Evolutionary conservation across 2,888 invertebrate genomes (phyloP), one percentile per base, ranked within the genome.

Genomic region (Zygogramma bicolorata): DNA sequence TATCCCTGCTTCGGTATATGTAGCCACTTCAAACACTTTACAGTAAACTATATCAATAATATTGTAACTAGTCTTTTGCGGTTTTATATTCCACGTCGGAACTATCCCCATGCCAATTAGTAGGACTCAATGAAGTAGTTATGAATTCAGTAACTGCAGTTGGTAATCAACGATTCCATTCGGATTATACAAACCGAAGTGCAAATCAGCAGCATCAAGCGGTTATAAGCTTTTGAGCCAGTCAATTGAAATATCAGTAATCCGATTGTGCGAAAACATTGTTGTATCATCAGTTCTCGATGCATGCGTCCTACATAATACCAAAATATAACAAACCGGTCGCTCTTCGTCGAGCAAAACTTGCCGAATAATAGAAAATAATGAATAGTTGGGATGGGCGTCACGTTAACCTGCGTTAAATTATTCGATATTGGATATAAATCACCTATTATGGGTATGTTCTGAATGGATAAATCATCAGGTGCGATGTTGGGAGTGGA

Each of bases 321-420:
- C 27, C 53, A 53, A 53, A 53, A 53, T 53, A 25, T 27, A 27
- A 53, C 53, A 25, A 27, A 27, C 22, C 15, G 25, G 27, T 2
- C 6, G 27, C 53, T 27, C n/a, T 38, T 63, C 61, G 59, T 60
- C 53, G 65, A 61, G 65, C 60, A 59, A 58, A 59, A 70, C 67
- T 60, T 60, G 67, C 29, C 67, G 31, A 59, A 65, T 65, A 70
- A 70, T 65, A 58, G 70, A 57, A 49, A 25, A 59, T 46, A 65
- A 65, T 70, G 59, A 65, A 65, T 70, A 34, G 65, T 70, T 60
- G 60, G 65, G 8, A 31, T 40, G 66, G 53, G 18, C 42, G 62
- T 71, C 70, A 74, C 68, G 68, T 40, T 70, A 74, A 74, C 74
- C 74, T 70, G 73, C 76, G 68, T 75, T 73, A 74, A 76, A 76